Evolutionary conservation across 2,888 invertebrate species (phyloP).

Genomic region (Lepidochrysops patricia): DNA sequence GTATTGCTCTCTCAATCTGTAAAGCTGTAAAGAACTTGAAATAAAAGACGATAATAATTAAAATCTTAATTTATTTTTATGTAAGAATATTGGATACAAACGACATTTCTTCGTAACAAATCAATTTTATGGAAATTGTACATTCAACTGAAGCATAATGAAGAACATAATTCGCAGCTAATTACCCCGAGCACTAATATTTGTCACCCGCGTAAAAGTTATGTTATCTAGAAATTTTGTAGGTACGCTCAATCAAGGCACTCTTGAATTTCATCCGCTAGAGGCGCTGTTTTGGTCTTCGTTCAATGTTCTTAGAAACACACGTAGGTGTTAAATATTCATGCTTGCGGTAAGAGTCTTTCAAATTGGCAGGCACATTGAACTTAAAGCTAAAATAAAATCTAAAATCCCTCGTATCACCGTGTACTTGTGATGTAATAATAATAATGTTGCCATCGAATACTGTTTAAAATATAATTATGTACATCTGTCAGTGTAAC

Average conservation of each 20-base stretch:
- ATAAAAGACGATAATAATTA: conserved; percentile 16
- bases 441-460: conserved; percentile 23
- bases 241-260: too few species aligned
- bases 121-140: conserved; percentile 64
- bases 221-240: too few species aligned
- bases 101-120: conserved; percentile 62
- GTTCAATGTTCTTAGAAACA: too few species aligned
- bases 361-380: conserved; percentile 51
- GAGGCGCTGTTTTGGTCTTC: too few species aligned
- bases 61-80: conserved; percentile 58
- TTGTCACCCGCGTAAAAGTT: too few species aligned
- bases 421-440: conserved; percentile 53
- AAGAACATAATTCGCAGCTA: conserved; percentile 31
- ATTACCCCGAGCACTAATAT: too few species aligned
- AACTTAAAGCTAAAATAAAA: conserved; percentile 52
- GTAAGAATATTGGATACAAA: conserved; percentile 68
- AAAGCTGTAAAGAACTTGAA: too few species aligned
- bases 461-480: conserved; percentile 22
- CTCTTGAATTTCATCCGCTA: too few species aligned
- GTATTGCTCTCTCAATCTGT: too few species aligned
- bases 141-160: conserved; percentile 48
- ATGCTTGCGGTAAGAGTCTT: too few species aligned
- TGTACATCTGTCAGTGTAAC: conserved; percentile 23
- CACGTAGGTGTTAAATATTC: too few species aligned
- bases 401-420: conserved; percentile 50